Conservation (phyloP, 2,888 invertebrate genomes). For the Lordiphosa andalusiaca region DNA sequence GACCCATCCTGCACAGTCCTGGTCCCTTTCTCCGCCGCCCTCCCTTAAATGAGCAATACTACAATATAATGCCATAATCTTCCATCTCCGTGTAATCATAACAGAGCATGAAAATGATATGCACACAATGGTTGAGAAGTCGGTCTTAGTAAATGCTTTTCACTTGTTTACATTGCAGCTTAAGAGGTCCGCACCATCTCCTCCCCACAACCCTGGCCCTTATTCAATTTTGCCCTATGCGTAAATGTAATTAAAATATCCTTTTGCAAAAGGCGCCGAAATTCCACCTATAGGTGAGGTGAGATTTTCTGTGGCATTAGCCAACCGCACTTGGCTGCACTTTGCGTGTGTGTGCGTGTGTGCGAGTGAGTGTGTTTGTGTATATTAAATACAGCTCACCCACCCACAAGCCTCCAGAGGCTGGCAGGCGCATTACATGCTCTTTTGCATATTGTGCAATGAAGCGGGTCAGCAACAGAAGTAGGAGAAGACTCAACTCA, state of each 20-base stretch:
- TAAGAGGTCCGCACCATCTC: constrained; percentile 29
- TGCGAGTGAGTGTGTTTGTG: too few species aligned
- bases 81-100: constrained; percentile 27
- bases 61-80: constrained; percentile 32
- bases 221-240: constrained; percentile 71
- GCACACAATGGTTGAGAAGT: constrained; percentile 44
- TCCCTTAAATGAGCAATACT: constrained; percentile 31
- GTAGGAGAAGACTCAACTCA: constrained; percentile 33
- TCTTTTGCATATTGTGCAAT: constrained; percentile 68
- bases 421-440: constrained; percentile 60
- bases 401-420: constrained; percentile 12
- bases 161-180: constrained; percentile 64
- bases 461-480: constrained; percentile 11
- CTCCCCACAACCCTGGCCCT: constrained; percentile 27
- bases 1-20: neutral
- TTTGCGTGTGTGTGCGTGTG: constrained; percentile 24
- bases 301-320: constrained; percentile 66
- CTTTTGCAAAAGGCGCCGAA: constrained; percentile 59
- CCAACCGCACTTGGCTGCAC: constrained; percentile 48
- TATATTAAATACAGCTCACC: constrained; percentile 26
- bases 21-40: neutral
- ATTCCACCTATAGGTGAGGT: constrained; percentile 50
- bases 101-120: constrained; percentile 31
- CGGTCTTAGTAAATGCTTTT: constrained; percentile 57
- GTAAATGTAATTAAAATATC: constrained; percentile 73